Evolutionary conservation across 2,797 vertebrate genomes (phyloP), one percentile per base, ranked within the genome.

Genomic region (Botia almorhae): DNA sequence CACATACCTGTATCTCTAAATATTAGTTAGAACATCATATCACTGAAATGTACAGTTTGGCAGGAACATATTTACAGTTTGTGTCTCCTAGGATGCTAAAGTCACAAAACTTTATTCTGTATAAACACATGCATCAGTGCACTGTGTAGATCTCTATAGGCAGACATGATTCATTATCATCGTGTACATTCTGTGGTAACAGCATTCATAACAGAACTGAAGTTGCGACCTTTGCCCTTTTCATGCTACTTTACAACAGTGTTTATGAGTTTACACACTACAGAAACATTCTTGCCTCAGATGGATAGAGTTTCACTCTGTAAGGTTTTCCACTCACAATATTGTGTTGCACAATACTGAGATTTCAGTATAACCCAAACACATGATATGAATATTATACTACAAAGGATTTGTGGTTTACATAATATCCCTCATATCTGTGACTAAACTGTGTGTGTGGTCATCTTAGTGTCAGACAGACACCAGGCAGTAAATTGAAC

Each of bases 291-390:
- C 33, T 68, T 6, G 11, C 36, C 26, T 46, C 19, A 21, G 36
- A 58, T 3, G 60, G 50, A 8, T 65, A 0, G 16, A 19, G 43
- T 80, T 71, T 71, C 56, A 72, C n/a, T 63, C 39, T 70, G 68
- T 6, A 39, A 70, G 43, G 11, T 70, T 56, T 48, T 71, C 13
- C 51, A 39, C 21, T 13, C 23, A 61, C 16, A 73, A 73, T 67
- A 56, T 33, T 48, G 21, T 73, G 16, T 55, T 73, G 10, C 70
- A 16, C 7, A 61, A 80, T 80, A 80, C 48, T 65, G 46, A 72
- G 36, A 51, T 74, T 67, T 71, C 33, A 46, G 2, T 7, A 64
- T 17, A 80, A 46, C 61, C 21, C 50, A 55, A 55, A 19, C 26
- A 39, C 16, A 70, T 21, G 33, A 50, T 26, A 64, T 73, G 5